Conservation (phyloP, 2,113 vertebrate species). For the Corythornis vintsioides region DNA sequence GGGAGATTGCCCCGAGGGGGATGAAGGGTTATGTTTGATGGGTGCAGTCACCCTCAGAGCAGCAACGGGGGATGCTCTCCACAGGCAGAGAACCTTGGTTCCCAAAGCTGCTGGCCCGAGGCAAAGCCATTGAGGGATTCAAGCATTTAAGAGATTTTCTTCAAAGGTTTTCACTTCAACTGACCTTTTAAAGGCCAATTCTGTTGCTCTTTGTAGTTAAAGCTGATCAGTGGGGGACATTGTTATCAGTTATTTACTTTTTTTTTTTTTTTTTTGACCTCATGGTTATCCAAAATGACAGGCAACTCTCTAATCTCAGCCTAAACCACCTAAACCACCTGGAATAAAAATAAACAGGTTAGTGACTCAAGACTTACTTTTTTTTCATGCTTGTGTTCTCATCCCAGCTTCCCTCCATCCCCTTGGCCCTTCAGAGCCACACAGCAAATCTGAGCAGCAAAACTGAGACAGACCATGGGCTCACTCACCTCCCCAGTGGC, state of each 20-base stretch:
- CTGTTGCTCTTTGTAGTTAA: not conserved
- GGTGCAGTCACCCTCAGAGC: not conserved
- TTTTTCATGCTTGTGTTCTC: accelerated
- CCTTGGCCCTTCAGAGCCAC: not conserved
- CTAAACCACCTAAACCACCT: not conserved
- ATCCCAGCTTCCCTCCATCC: not conserved
- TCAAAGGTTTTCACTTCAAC: not conserved
- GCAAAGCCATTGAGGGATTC: not conserved
- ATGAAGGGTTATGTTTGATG: not conserved
- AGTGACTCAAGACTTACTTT: not conserved
- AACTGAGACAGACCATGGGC: accelerated
- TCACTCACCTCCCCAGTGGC: not conserved
- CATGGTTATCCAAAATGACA: not conserved
- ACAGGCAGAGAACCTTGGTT: not conserved
- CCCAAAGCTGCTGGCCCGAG: not conserved
- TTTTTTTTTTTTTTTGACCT: not conserved
- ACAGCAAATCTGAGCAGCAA: not conserved
- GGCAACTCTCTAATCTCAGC: not conserved
- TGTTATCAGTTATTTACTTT: not conserved
- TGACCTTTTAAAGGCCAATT: slow-evolving; percentile 43
- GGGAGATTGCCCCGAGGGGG: not conserved
- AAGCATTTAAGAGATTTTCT: slow-evolving; percentile 33
- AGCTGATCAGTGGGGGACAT: not conserved
- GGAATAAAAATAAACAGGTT: not conserved
- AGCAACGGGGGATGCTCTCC: not conserved